phyloP scores from a whole-genome alignment of 2,888 invertebrate genomes.

The Acanthacorydalis orientalis region DNA sequence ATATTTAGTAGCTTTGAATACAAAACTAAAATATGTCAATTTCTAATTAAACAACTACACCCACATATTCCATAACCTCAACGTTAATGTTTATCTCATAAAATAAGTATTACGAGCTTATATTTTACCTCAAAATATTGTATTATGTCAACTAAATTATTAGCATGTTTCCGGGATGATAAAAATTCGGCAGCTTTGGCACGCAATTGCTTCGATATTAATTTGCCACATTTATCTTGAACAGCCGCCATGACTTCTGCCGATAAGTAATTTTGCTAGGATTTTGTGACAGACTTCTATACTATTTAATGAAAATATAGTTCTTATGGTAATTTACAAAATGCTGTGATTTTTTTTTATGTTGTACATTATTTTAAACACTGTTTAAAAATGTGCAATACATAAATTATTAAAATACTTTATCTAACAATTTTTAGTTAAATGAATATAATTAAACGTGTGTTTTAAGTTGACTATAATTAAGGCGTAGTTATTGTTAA shows the following conservation, averaged over 20 bases:
- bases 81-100: constrained; percentile 15
- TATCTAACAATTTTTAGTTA: no score
- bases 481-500: no score
- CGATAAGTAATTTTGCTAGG: no score
- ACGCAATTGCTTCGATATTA: constrained; percentile 45
- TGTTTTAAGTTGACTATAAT: no score
- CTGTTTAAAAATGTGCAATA: no score
- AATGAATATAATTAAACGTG: no score
- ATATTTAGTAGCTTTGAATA: background rate
- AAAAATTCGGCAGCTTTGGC: constrained; percentile 55
- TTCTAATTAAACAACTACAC: constrained; percentile 2
- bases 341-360: no score
- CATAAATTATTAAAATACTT: no score
- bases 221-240: constrained; percentile 27
- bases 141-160: constrained; percentile 49
- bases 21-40: background rate
- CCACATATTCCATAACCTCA: constrained; percentile 12
- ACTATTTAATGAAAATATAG: no score
- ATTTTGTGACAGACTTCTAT: no score
- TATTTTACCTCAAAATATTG: constrained; percentile 45
- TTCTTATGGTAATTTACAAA: no score
- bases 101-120: constrained; percentile 2
- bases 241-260: constrained; percentile 1
- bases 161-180: constrained; percentile 42
- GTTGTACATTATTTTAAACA: no score